Conservation (phyloP, 2,113 vertebrate species). For the Leptobrachium ailaonicum region DNA sequence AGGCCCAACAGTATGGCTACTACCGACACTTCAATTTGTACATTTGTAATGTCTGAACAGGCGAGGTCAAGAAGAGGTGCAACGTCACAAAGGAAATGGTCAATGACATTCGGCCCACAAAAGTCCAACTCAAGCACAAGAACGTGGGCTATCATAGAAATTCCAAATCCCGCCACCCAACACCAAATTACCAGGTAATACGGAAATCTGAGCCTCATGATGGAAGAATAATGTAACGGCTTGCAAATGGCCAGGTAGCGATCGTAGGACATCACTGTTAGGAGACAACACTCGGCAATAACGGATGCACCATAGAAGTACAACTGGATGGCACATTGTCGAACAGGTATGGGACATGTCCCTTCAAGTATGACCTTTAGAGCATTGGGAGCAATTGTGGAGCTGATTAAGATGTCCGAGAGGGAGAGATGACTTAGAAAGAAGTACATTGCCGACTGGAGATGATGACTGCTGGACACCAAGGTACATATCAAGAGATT, state of each 20-base stretch:
- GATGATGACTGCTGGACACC: background rate
- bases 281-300: constrained; percentile 28
- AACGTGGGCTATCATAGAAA: too few relatives aligned
- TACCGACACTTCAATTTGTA: constrained; percentile 8
- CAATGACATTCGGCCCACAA: too few relatives aligned
- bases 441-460: constrained; percentile 4
- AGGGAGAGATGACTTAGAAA: constrained; percentile 5
- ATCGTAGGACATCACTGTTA: constrained; percentile 6
- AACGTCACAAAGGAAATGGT: too few relatives aligned
- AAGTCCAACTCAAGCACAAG: too few relatives aligned
- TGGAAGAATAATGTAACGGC: constrained; percentile 20
- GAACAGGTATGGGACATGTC: background rate
- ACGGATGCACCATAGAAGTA: constrained; percentile 3
- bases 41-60: constrained; percentile 22
- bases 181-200: background rate
- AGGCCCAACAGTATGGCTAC: constrained; percentile 8
- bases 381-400: background rate
- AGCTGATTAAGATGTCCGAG: background rate
- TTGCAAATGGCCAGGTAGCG: background rate
- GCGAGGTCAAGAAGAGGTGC: constrained; percentile 22
- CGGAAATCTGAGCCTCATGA: constrained; percentile 6
- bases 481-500: constrained; percentile 5
- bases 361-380: background rate
- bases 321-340: constrained; percentile 6
- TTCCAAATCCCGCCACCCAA: background rate